Evolutionary conservation across 64 coral and sea anemone genomes (phyloP).

Genomic region (Montipora cactus): DNA sequence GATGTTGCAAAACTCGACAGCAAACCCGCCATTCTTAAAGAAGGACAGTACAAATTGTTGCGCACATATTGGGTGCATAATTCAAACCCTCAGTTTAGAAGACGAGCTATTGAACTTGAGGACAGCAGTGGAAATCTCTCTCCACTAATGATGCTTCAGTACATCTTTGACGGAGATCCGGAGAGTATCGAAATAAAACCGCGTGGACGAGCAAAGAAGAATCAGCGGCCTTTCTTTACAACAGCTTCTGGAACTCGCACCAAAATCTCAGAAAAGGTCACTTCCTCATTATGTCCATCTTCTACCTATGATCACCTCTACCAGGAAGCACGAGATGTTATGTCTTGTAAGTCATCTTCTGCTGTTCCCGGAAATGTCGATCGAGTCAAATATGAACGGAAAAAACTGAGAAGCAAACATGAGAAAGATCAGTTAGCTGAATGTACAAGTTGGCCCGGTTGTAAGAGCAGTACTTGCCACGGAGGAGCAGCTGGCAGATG

Average conservation of each 20-base stretch:
- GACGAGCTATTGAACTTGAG: constrained; percentile 7
- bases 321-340: constrained; percentile 55
- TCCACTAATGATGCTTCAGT: constrained; percentile 36
- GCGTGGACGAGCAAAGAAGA: constrained; percentile 33
- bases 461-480: constrained; percentile 37
- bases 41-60: constrained; percentile 8
- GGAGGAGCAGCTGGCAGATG: constrained; percentile 43
- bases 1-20: background rate
- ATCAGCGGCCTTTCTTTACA: background rate
- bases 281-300: background rate
- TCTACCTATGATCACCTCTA: constrained; percentile 49
- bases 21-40: constrained; percentile 5
- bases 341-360: constrained; percentile 1
- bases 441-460: constrained; percentile 44
- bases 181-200: constrained; percentile 12
- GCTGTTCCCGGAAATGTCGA: constrained; percentile 51
- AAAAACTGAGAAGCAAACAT: constrained; percentile 44
- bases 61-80: background rate
- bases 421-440: constrained; percentile 56
- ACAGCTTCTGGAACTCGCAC: constrained; percentile 6
- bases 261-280: constrained; percentile 45
- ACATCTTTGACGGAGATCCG: constrained; percentile 31
- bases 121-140: background rate
- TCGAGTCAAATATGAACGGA: constrained; percentile 66
- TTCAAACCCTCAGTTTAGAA: constrained; percentile 1